Percentiles rank a stretch among this genome's conserved stretches.
Conservation (phyloP, 1,140 invertebrate genomes). For the Eubasilissa regina region DNA sequence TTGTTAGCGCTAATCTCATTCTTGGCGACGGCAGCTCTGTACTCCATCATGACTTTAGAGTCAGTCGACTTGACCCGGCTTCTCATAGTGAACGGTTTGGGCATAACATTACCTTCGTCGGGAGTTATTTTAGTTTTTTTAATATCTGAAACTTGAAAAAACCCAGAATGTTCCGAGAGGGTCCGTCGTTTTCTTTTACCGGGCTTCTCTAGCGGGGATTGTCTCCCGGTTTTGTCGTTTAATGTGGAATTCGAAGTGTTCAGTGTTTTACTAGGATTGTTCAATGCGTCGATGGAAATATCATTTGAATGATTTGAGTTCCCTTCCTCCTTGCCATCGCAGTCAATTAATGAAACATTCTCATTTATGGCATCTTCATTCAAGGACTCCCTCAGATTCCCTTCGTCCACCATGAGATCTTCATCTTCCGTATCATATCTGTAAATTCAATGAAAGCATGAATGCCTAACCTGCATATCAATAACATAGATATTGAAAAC, state of each 20-base stretch:
- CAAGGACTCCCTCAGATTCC: neutral
- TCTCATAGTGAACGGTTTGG: slow-evolving; percentile 10
- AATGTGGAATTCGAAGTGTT: neutral
- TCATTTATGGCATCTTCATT: neutral
- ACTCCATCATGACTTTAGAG: slow-evolving; percentile 22
- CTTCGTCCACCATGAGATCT: slow-evolving; percentile 1
- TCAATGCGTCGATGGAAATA: neutral
- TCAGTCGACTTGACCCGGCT: slow-evolving; percentile 27
- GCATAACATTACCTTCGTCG: neutral
- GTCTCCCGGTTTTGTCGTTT: neutral
- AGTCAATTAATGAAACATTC: neutral
- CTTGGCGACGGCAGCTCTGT: slow-evolving; percentile 24
- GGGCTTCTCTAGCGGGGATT: neutral
- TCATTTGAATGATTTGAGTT: neutral
- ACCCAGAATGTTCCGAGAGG: slow-evolving; percentile 12
- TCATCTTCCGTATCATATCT: slow-evolving; percentile 23
- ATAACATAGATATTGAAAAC: too few species aligned
- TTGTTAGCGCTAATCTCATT: slow-evolving; percentile 24
- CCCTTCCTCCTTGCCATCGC: neutral
- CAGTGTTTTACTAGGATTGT: too few species aligned
- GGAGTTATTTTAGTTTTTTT: slow-evolving; percentile 1
- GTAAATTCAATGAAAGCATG: neutral
- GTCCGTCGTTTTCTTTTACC: slow-evolving; percentile 20
- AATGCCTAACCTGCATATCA: neutral
- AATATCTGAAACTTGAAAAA: neutral